Conservation (phyloP, 2,113 vertebrate species). For the Oncorhynchus keta region DNA sequence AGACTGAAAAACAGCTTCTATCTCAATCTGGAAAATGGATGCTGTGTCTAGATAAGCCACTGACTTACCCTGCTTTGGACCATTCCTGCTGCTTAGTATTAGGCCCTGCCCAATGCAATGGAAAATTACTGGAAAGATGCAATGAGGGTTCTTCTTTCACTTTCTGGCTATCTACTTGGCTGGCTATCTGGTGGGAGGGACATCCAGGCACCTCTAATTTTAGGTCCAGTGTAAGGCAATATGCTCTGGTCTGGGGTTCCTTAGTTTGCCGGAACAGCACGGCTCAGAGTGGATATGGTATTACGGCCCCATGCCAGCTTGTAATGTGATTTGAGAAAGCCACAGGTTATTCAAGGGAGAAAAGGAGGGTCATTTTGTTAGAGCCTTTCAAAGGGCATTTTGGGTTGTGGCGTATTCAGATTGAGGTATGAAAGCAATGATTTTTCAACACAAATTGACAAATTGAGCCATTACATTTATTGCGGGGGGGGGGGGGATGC, state of each 20-base stretch:
- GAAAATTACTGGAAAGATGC: conserved; percentile 31
- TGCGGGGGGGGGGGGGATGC: not conserved
- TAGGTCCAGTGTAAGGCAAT: not conserved
- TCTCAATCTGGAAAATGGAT: not conserved
- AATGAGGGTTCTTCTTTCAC: conserved; percentile 4
- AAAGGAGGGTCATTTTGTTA: not conserved
- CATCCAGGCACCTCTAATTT: not conserved
- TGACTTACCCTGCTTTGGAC: not conserved
- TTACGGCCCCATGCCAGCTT: not conserved
- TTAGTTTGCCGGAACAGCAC: not conserved
- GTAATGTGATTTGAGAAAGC: conserved; percentile 1
- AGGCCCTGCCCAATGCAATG: not conserved
- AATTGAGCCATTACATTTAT: not conserved
- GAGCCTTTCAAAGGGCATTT: not conserved
- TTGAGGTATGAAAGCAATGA: too few relatives aligned
- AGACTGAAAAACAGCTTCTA: too few relatives aligned
- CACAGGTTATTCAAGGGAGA: not conserved
- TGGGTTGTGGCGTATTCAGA: not conserved
- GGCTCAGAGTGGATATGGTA: not conserved
- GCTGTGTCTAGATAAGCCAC: not conserved
- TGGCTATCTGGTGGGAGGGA: not conserved
- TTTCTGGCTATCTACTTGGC: not conserved
- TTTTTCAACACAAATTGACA: not conserved
- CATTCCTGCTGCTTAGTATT: not conserved
- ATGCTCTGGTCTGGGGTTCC: not conserved